Conservation (phyloP, 2,113 vertebrate species). For the Pholis gunnellus region DNA sequence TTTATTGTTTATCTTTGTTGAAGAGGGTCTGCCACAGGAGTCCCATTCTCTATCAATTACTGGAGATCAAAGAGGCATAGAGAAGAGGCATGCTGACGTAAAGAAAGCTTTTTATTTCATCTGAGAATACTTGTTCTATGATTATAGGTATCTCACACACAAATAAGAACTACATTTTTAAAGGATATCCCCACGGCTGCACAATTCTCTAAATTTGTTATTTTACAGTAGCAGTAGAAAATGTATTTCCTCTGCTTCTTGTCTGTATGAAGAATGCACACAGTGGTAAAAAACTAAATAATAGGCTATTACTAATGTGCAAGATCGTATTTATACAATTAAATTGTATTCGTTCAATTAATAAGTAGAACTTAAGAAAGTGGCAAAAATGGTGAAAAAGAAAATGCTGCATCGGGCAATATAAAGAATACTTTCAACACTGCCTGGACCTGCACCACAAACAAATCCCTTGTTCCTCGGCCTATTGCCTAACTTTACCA, state of each 20-base stretch:
- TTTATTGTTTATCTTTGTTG: constrained; percentile 68
- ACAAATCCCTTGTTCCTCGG: not conserved
- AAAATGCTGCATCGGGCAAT: not conserved
- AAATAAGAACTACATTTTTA: constrained; percentile 63
- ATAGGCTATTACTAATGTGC: not conserved
- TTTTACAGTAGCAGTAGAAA: not conserved
- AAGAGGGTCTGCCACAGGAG: constrained; percentile 58
- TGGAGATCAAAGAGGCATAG: constrained; percentile 61
- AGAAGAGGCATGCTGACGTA: constrained; percentile 52
- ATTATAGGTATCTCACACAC: constrained; percentile 42
- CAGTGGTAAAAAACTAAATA: not conserved
- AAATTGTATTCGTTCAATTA: not conserved
- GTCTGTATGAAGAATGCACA: not conserved
- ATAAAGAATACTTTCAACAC: not conserved
- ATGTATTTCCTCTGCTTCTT: not conserved
- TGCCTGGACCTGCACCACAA: not conserved
- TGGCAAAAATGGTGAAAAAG: not conserved
- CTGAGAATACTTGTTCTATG: constrained; percentile 74
- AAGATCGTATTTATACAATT: not conserved
- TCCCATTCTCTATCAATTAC: constrained; percentile 74
- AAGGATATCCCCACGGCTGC: not conserved
- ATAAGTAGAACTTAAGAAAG: not conserved
- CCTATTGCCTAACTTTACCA: not conserved
- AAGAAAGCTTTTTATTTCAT: constrained; percentile 49
- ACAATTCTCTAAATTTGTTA: not conserved